phyloP scores from a whole-genome alignment of 2,888 invertebrate genomes.

The Drosophila flavopinicola region DNA sequence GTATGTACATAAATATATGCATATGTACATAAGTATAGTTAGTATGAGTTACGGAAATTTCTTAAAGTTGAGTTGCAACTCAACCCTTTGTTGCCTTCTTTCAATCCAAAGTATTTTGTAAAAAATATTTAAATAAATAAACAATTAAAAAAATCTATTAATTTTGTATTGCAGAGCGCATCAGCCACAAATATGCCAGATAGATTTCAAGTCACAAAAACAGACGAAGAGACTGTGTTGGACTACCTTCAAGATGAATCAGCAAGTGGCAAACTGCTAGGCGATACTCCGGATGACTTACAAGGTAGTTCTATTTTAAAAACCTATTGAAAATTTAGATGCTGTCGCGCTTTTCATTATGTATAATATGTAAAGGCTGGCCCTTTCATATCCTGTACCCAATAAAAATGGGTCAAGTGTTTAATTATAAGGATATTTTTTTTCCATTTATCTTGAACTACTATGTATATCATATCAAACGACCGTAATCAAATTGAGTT shows the following conservation, averaged over 20 bases:
- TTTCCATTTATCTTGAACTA: not conserved
- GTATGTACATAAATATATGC: no score
- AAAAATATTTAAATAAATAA: conserved; percentile 13
- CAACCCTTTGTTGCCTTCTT: not conserved
- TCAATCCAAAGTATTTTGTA: no score
- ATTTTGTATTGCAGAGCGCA: conserved; percentile 43
- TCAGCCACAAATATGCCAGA: conserved; percentile 76
- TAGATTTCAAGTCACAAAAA: conserved; percentile 83
- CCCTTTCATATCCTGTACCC: no score
- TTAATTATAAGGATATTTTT: not conserved
- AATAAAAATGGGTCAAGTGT: not conserved
- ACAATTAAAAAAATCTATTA: conserved; percentile 3
- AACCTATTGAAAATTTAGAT: not conserved
- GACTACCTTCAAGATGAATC: conserved; percentile 81
- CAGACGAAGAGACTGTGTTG: conserved; percentile 77
- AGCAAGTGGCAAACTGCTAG: conserved; percentile 80
- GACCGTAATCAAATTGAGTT: no score
- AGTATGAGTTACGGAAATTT: no score
- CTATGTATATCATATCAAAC: no score
- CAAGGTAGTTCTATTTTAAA: conserved; percentile 61
- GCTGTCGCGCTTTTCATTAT: not conserved
- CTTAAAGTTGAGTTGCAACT: no score
- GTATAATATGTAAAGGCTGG: no score
- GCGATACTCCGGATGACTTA: conserved; percentile 73
- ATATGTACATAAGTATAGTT: no score